phyloP scores from a whole-genome alignment of 2,797 vertebrate genomes.

The Cryptoblepharus egeriae region DNA sequence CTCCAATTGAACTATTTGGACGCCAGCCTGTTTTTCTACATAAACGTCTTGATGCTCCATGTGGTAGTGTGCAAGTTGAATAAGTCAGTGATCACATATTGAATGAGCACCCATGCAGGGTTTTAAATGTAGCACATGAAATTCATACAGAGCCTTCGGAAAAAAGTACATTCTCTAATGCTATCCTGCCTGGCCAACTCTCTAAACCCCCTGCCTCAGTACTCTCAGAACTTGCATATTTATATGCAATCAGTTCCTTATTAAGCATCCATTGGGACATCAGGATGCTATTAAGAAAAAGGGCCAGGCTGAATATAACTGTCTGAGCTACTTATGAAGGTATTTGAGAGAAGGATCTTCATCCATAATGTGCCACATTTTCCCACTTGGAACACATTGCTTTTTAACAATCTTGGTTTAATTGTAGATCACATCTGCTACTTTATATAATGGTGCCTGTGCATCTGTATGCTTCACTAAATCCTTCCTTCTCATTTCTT shows the following conservation, averaged over 20 bases:
- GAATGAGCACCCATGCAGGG: background rate
- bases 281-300: background rate
- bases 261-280: constrained; percentile 1
- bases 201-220: background rate
- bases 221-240: background rate
- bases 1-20: background rate
- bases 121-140: background rate
- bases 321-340: background rate
- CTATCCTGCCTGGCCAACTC: background rate
- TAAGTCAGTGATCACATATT: constrained; percentile 25
- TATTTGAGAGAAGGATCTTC: background rate
- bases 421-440: constrained; percentile 54
- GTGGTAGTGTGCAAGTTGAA: background rate
- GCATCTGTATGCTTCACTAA: constrained; percentile 52
- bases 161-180: constrained; percentile 11
- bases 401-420: constrained; percentile 39
- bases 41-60: background rate
- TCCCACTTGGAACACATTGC: background rate
- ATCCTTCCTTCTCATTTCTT: background rate
- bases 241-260: constrained; percentile 20
- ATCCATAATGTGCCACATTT: background rate
- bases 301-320: background rate
- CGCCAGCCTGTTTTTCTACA: background rate
- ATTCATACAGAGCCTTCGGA: background rate
- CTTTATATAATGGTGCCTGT: constrained; percentile 59